A percentile compares a stretch with the other conserved stretches of the same genome.
Evolutionary conservation across 2,113 vertebrate species (phyloP).

Genomic region (Gymnorhina tibicen): DNA sequence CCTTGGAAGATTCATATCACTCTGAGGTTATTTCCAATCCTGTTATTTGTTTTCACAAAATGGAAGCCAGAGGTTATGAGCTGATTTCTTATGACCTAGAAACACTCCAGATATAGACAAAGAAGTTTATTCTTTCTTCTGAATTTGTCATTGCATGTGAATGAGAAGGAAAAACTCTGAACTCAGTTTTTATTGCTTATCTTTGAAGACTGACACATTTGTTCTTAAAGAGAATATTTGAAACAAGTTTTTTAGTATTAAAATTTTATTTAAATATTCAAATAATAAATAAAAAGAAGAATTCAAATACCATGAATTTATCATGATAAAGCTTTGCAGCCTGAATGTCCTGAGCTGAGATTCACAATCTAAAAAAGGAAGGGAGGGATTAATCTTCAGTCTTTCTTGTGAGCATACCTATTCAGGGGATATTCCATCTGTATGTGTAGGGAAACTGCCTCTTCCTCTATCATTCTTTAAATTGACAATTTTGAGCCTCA

Average conservation of each 20-base stretch:
- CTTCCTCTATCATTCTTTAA: not conserved
- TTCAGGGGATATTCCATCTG: not conserved
- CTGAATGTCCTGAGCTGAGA: not conserved
- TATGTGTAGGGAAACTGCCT: not conserved
- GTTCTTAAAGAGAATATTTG: not conserved
- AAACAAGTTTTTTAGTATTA: not conserved
- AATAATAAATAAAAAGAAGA: not conserved
- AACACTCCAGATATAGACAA: not conserved
- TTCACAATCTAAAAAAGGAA: not conserved
- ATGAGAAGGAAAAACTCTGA: not conserved
- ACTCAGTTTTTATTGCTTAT: not conserved
- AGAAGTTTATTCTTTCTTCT: not conserved
- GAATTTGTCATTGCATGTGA: not conserved
- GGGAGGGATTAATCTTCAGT: not conserved
- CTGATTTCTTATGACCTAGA: slow-evolving; percentile 40
- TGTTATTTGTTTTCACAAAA: slow-evolving; percentile 62
- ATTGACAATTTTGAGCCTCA: not conserved
- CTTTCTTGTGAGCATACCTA: not conserved
- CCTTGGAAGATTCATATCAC: slow-evolving; percentile 8
- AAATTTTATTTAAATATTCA: not conserved
- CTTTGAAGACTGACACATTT: not conserved
- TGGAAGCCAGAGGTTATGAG: slow-evolving; percentile 58
- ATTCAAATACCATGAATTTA: not conserved
- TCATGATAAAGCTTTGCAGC: not conserved
- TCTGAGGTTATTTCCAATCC: slow-evolving; percentile 33